Conservation (phyloP, 2,113 vertebrate genomes). For the Tylochromis polylepis region DNA sequence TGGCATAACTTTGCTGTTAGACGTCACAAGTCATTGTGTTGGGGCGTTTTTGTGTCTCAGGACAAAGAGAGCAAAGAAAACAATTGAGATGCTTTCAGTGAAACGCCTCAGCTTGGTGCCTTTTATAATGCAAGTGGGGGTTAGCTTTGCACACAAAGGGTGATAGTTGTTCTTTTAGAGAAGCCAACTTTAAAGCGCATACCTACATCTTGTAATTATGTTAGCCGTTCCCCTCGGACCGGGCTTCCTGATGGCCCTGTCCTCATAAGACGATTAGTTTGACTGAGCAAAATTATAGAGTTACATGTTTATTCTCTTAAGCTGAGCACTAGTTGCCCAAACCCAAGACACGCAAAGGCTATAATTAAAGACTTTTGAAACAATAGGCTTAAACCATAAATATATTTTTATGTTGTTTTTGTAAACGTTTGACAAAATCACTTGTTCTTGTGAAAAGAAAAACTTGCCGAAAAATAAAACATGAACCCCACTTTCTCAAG, state of each 20-base stretch:
- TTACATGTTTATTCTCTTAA: not conserved
- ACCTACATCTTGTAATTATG: slow-evolving; percentile 56
- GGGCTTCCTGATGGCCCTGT: not conserved
- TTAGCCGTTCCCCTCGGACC: not conserved
- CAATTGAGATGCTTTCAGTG: slow-evolving; percentile 44
- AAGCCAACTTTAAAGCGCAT: slow-evolving; percentile 43
- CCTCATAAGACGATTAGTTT: not conserved
- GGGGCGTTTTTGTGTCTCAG: slow-evolving; percentile 50
- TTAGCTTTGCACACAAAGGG: slow-evolving; percentile 22
- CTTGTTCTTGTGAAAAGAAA: not conserved
- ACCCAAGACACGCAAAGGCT: not conserved
- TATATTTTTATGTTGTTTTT: not conserved
- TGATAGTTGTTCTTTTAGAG: slow-evolving; percentile 11
- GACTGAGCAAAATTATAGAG: not conserved
- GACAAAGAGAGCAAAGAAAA: slow-evolving; percentile 67
- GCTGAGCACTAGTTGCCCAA: not conserved
- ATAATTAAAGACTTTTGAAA: slow-evolving; percentile 18
- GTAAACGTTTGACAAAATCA: not conserved
- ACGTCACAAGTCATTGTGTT: slow-evolving; percentile 64
- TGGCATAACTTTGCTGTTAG: slow-evolving; percentile 50
- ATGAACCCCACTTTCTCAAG: rapidly evolving
- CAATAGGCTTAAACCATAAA: not conserved
- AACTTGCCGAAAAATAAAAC: not conserved
- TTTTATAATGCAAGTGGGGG: slow-evolving; percentile 60
- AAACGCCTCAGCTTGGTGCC: slow-evolving; percentile 20